Base-by-base conservation (phyloP, 2,888 invertebrate genomes). In the Dione vanillae region DNA sequence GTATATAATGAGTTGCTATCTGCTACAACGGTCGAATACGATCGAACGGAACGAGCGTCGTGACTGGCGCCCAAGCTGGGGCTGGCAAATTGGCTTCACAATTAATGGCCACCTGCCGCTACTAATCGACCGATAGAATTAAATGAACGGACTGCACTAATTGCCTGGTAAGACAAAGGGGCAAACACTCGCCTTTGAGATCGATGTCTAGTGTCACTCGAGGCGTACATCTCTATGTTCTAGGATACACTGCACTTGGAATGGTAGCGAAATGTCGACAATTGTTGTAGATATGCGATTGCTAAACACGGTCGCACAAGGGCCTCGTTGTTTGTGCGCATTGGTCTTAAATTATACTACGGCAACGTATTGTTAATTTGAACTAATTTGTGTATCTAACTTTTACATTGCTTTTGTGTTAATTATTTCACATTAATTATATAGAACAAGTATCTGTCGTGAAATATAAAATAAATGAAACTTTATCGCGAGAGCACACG, bases 51-150 rank as follows among this genome's bases (percentile, higher is more conserved):
- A 54, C 65, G 43, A 56, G 54, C 45, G 67, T 65, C 40, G 40
- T 58, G 64, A 67, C 62, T 67, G 85, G 83, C 85, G 85, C 83
- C 87, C 85, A 81, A 83, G 83, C 77, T 80, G 85, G 85, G 83
- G 81, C 79, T 75, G 74, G 82, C 87, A 90, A 91, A 91, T 91
- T 91, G 90, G 84, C 84, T 82, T 82, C 83, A 88, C 91, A 92
- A 91, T 93, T 92, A 92, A 88, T 90, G 88, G 87, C 80, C 85
- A 88, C 87, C 89, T 89, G 87, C 86, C 83, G 83, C 86, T 87
- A 86, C 89, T 92, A 92, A 93, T 93, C 92, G 92, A 92, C 88
- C 92, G 91, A 91, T 92, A 91, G 90, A 91, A 92, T 93, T 92
- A 92, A 92, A 92, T 90, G 92, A 92, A 92, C 92, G 91, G 91